A percentile compares a stretch with the other conserved stretches of the same genome.
These are phyloP conservation scores for Phyto melanocephala DNA, from an alignment of 2,888 invertebrate species.

Conservation along the genomic window DNA sequence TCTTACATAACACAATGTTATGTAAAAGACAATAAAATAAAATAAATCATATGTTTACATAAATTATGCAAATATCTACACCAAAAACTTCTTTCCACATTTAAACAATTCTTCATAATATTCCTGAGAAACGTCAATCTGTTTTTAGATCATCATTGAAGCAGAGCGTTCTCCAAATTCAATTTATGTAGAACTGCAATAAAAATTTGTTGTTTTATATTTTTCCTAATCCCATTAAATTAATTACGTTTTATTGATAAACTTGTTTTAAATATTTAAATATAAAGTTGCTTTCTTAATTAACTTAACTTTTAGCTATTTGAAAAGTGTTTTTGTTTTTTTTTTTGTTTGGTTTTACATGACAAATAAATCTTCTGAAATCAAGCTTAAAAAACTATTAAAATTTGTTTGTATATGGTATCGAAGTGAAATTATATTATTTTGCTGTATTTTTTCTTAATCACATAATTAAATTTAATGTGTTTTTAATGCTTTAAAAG, in stretches of 20 bases:
- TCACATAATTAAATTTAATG: conserved; percentile 15
- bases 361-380: not conserved
- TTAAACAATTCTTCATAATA: too few species aligned
- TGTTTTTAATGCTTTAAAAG: not conserved
- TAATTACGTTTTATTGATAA: not conserved
- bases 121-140: too few species aligned
- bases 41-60: too few species aligned
- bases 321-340: not conserved
- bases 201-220: not conserved
- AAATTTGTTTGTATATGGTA: not conserved
- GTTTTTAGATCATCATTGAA: too few species aligned
- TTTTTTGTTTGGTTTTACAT: not conserved
- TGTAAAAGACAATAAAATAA: too few species aligned
- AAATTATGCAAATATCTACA: too few species aligned
- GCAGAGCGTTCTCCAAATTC: too few species aligned
- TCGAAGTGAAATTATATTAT: not conserved
- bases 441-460: not conserved
- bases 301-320: not conserved
- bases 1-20: too few species aligned
- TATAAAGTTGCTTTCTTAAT: not conserved
- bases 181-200: too few species aligned
- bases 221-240: not conserved
- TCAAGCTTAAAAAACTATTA: not conserved
- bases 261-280: not conserved
- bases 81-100: too few species aligned